phyloP scores from a whole-genome alignment of 2,888 invertebrate species.

The Asteroscopus sphinx region DNA sequence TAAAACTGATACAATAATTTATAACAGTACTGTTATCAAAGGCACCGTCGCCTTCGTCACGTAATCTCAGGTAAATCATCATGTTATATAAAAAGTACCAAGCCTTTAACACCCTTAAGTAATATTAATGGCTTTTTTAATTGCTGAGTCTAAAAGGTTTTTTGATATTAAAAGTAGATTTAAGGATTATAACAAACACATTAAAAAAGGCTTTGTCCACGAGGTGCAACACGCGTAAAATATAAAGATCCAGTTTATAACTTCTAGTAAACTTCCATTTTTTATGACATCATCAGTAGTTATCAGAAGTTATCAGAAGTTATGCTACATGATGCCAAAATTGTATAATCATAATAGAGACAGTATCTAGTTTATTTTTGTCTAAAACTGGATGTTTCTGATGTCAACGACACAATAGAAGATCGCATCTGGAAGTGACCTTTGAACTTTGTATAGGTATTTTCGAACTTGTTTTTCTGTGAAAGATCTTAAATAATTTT shows the following conservation, averaged over 20 bases:
- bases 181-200: not conserved
- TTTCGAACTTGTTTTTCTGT: not conserved
- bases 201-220: constrained; percentile 8
- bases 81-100: constrained; percentile 23
- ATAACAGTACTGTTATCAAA: constrained; percentile 15
- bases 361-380: constrained; percentile 12
- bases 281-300: constrained; percentile 21
- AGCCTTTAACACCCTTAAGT: constrained; percentile 6
- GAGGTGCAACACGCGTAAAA: not conserved
- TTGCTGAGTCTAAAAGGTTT: not conserved
- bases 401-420: constrained; percentile 40
- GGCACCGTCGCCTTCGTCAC: constrained; percentile 2
- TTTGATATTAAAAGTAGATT: no score
- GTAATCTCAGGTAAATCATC: constrained; percentile 15
- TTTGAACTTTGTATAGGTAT: constrained; percentile 30
- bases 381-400: constrained; percentile 18
- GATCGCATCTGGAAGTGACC: constrained; percentile 11
- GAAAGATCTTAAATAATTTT: no score
- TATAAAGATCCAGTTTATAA: constrained; percentile 23
- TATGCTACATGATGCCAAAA: constrained; percentile 1
- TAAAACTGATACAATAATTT: constrained; percentile 5
- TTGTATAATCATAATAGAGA: constrained; percentile 13
- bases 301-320: not conserved
- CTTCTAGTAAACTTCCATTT: constrained; percentile 7
- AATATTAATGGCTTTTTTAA: constrained; percentile 19